Evolutionary conservation across 2,113 vertebrate species (phyloP), one percentile per base, ranked within the genome.

Genomic region (Boulengerochromis microlepis): DNA sequence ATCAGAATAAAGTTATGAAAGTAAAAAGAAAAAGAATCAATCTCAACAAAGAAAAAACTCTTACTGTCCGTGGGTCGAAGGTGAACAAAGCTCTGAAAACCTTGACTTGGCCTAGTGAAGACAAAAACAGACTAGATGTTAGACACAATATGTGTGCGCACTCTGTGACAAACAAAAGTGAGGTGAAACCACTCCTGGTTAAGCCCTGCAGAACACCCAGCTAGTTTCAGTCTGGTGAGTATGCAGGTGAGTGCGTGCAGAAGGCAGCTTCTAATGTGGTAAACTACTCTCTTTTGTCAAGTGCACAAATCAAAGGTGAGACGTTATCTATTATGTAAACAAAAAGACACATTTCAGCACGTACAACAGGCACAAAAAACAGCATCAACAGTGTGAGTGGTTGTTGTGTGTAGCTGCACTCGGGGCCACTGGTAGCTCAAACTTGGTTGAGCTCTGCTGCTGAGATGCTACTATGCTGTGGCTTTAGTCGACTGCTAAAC

Each of bases 61-160:
- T 97, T 96, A 99, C 99, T 40, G 99, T 99, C 97, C 98, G 97
- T 83, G 98, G 98, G 88, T 99, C 98, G 96, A 99, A 99, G 0
- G 97, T 98, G 94, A 98, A 99, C 69, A 98, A 91, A 15, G 99
- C 99, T 93, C 98, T 96, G 96, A 97, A 99, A 59, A 99, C 99
- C 95, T 98, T 99, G 89, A 99, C 98, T 92, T 99, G 98, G 54
- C 98, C 99, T 99, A 85, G 13, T 22, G 50, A 87, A 83, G 22
- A 91, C 66, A 83, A 69, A 90, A 38, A 89, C 61, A 91, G 8
- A 71, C 9, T 40, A 42, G 4, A 11, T 4, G 33, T 86, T 74
- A 84, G 38, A 71, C 26, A 4, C 42, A 61, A 40, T 7, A 54
- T 40, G 2, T 18, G 7, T 5, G 12, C 8, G 16, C 26, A 0